Evolutionary conservation across 2,888 invertebrate species (phyloP).

Genomic region (Pollenia angustigena): DNA sequence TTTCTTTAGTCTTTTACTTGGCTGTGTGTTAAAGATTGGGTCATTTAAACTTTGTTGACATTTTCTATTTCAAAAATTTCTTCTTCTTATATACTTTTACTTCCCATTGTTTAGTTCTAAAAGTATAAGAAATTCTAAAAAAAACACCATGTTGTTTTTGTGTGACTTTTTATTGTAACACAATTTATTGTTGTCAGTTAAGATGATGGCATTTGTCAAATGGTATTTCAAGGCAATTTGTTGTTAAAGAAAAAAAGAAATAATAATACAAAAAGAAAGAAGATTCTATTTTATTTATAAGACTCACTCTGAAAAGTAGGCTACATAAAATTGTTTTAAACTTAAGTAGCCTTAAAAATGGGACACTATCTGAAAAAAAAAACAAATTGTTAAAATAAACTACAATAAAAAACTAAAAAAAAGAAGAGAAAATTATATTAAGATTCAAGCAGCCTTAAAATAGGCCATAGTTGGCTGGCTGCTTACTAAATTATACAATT

Average conservation of each 20-base stretch:
- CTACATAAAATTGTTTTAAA: conserved; percentile 53
- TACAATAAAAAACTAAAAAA: not conserved
- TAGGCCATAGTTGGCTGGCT: conserved; percentile 21
- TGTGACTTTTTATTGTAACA: conserved; percentile 50
- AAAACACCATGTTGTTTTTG: conserved; percentile 4
- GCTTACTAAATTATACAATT: conserved; percentile 44
- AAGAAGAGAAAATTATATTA: conserved; percentile 7
- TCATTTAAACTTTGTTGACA: conserved; percentile 45
- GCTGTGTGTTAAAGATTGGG: conserved; percentile 29
- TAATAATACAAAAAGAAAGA: not conserved
- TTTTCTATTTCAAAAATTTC: conserved; percentile 25
- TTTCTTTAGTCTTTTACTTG: not conserved
- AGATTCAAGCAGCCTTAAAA: conserved; percentile 21
- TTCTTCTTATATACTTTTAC: conserved; percentile 15
- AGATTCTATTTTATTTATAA: conserved; percentile 5
- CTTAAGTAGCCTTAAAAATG: conserved; percentile 39
- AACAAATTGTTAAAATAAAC: not conserved
- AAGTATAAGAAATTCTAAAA: conserved; percentile 4
- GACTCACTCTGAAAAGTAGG: conserved; percentile 62
- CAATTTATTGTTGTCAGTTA: conserved; percentile 70
- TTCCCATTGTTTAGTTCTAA: conserved; percentile 21
- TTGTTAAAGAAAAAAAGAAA: conserved; percentile 14
- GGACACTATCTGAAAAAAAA: not conserved
- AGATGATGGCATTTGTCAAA: conserved; percentile 71
- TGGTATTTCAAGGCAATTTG: conserved; percentile 67